Base-by-base conservation (phyloP, 2,113 vertebrate genomes). In the Puma concolor region DNA sequence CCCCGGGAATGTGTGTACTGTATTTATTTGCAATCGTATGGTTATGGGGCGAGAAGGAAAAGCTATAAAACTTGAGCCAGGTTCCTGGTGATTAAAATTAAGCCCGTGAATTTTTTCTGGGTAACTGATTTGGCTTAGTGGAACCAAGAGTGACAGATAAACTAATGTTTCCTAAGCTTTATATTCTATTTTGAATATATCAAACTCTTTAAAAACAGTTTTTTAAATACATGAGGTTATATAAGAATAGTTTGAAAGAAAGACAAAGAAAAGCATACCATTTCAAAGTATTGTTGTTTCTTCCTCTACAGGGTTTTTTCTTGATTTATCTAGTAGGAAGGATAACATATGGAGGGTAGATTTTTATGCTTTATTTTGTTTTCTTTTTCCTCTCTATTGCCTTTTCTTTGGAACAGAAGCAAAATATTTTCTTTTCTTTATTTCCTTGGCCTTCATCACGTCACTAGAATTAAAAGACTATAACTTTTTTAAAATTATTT, bases 31-130 rank as follows among this genome's bases (percentile, higher is more conserved):
- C 2, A 33, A 14, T 25, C 27, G 10, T 6, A 1, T 14, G 33
- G 4, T 16, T 31, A 29, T 17, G 23, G 77, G 9, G 3, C 13
- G 0, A 25, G 15, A 1, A 33, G 14, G 4, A 9, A 5, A 54
- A 66, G 2, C 5, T 72, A 0, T 12, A 57, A 76, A 84, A 66
- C 4, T 10, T 29, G 6, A 88, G 6, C 29, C 44, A 69, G 27
- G 31, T 12, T 14, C 1, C 15, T 77, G 17, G 69, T 91, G 41
- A 13, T 29, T 84, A 38, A 74, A 96, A 74, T 66, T 54, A 17
- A 80, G 2, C 31, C 29, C 8, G 91, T 57, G 7, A 95, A 38
- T 36, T 89, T 44, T 74, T 67, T 23, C 1, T 71, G 5, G 54
- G 19, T 88, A 77, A 64, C 19, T 80, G 7, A 0, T 48, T 71